Evolutionary conservation across 2,888 invertebrate genomes (phyloP).

Genomic region (Criorhina ranunculi): DNA sequence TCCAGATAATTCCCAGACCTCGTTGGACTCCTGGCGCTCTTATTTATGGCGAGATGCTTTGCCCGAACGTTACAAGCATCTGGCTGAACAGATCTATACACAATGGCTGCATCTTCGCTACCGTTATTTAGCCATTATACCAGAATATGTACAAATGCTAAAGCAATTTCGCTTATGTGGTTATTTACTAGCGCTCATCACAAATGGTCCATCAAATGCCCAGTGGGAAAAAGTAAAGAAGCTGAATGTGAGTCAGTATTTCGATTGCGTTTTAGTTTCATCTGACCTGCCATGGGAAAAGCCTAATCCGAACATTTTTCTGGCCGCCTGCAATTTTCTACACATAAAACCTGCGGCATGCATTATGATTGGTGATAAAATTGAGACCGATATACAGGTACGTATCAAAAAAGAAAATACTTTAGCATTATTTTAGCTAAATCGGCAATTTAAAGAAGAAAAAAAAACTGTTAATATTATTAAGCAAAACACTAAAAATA

Average conservation of each 20-base stretch:
- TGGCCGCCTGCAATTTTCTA: slow-evolving; percentile 91
- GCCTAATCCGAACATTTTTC: slow-evolving; percentile 92
- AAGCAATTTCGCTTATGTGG: slow-evolving; percentile 88
- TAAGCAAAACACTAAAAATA: slow-evolving; percentile 61
- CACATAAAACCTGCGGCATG: slow-evolving; percentile 90
- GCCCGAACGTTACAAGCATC: slow-evolving; percentile 89
- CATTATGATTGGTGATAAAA: slow-evolving; percentile 94
- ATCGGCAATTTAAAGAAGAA: slow-evolving; percentile 39
- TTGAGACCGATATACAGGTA: slow-evolving; percentile 93
- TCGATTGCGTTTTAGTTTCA: slow-evolving; percentile 92
- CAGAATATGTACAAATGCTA: slow-evolving; percentile 89
- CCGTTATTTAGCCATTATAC: slow-evolving; percentile 89
- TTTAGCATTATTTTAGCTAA: slow-evolving; percentile 28
- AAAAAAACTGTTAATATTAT: slow-evolving; percentile 48
- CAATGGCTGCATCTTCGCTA: slow-evolving; percentile 93
- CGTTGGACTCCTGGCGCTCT: slow-evolving; percentile 91
- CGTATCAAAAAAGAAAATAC: slow-evolving; percentile 66
- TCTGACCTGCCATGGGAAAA: slow-evolving; percentile 95
- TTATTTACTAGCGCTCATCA: slow-evolving; percentile 92
- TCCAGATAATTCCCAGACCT: slow-evolving; percentile 90
- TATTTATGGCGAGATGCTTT: slow-evolving; percentile 92
- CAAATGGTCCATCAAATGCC: slow-evolving; percentile 93
- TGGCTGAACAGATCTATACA: slow-evolving; percentile 90
- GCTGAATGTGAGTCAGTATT: slow-evolving; percentile 89
- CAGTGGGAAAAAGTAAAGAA: slow-evolving; percentile 95